Percentiles rank a stretch among this genome's conserved stretches.
Conservation (phyloP, 2,888 invertebrate genomes). For the Coronaproctus castanopsis region DNA sequence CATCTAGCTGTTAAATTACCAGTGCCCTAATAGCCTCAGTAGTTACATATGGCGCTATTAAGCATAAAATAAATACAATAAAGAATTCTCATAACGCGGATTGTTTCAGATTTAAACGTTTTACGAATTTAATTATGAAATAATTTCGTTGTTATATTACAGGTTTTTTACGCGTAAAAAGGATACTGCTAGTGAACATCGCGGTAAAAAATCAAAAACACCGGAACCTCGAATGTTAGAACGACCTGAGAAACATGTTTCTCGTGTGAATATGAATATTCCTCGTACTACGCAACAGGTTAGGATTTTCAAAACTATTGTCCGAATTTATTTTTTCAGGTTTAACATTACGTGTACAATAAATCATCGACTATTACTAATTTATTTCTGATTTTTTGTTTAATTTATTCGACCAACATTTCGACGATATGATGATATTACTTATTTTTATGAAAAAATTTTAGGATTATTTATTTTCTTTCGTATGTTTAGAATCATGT, state of each 20-base stretch:
- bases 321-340: neutral
- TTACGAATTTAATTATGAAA: too few relatives aligned
- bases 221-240: conserved; percentile 36
- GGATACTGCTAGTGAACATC: conserved; percentile 43
- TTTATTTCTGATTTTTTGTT: too few relatives aligned
- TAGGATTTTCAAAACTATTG: conserved; percentile 26
- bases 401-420: neutral
- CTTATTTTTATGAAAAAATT: conserved; percentile 11
- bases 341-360: too few relatives aligned
- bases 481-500: too few relatives aligned
- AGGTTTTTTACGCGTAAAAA: conserved; percentile 73
- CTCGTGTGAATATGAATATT: conserved; percentile 7
- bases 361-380: neutral
- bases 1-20: too few relatives aligned
- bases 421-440: conserved; percentile 8
- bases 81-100: too few relatives aligned
- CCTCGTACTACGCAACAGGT: conserved; percentile 25
- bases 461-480: neutral
- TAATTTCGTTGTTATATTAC: too few relatives aligned
- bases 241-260: conserved; percentile 4
- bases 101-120: too few relatives aligned
- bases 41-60: too few relatives aligned
- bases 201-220: conserved; percentile 45
- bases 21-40: too few relatives aligned
- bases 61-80: too few relatives aligned